Evolutionary conservation across 2,888 invertebrate genomes (phyloP).

Genomic region (Hedychridium roseum): DNA sequence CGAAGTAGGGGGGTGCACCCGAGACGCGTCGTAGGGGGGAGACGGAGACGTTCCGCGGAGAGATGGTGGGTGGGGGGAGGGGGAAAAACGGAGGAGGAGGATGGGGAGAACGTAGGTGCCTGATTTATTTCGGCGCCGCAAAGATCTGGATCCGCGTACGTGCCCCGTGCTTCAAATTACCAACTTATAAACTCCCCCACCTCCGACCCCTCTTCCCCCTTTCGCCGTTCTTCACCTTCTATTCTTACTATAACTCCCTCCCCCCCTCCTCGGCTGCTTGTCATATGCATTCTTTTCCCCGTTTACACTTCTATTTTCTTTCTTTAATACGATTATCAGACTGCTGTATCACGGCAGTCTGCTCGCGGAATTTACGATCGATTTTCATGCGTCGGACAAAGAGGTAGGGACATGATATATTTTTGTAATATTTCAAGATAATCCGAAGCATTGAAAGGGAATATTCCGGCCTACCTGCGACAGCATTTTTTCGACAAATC

Average conservation of each 20-base stretch:
- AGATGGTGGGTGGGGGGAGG: conserved; percentile 22
- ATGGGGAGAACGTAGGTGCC: conserved; percentile 50
- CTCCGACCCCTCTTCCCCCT: conserved; percentile 17
- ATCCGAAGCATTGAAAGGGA: too few species aligned
- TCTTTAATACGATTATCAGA: too few species aligned
- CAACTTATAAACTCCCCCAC: conserved; percentile 62
- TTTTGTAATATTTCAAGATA: too few species aligned
- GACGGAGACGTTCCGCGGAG: conserved; percentile 11
- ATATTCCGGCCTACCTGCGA: too few species aligned
- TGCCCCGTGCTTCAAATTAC: conserved; percentile 63
- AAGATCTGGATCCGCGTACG: conserved; percentile 63
- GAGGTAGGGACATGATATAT: too few species aligned
- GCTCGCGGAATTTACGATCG: too few species aligned
- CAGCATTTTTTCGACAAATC: too few species aligned
- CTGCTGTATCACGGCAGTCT: too few species aligned
- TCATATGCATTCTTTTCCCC: conserved; percentile 11
- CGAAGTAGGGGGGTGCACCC: conserved; percentile 15
- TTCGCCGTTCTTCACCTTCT: not conserved
- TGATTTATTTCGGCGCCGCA: conserved; percentile 63
- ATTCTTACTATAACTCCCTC: not conserved
- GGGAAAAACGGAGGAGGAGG: conserved; percentile 23
- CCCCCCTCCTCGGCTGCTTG: conserved; percentile 6
- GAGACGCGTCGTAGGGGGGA: conserved; percentile 15
- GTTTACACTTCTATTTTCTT: too few species aligned
- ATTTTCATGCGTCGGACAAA: too few species aligned